Evolutionary conservation across 2,797 vertebrate species (phyloP), one percentile per base, ranked within the genome.

Genomic region (Lacerta bilineata): DNA sequence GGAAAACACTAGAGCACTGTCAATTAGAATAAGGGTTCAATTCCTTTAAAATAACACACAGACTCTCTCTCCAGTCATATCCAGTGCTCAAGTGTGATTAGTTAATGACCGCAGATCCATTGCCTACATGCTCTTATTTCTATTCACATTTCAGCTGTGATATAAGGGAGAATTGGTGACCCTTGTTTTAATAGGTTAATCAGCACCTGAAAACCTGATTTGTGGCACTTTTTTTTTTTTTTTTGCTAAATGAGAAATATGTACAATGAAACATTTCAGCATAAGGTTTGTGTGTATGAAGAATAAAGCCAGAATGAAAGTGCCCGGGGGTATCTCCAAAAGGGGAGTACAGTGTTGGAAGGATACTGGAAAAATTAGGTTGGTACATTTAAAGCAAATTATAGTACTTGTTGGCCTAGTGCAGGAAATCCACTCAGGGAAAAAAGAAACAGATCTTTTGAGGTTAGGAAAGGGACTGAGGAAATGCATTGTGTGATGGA

Each of bases 151-250:
- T 10, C 13, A 92, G 33, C 27, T 79, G 64, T 83, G 15, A 25
- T 1, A 0, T 80, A 72, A 33, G 15, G 3, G 0, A 17, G 5
- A n/a, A 23, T 11, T 86, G 23, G 76, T n/a, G 88, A 6, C 25
- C 20, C 36, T 82, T 69, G 8, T 82, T 91, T 72, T 83, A 83
- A 79, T 23, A 89, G 8, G 41, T 85, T 76, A 10, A 5, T 72
- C 13, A 20, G 39, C 2, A 46, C 61, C 17, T 55, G 15, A 69
- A 85, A 85, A 71, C 1, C 64, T 81, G 11, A 29, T 39, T 17
- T 84, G 83, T 1, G 9, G 27, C 79, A 76, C 0, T n/a, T 71
- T 71, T 71, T 29, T 2, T 61, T 83, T 69, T n/a, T 68, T 2
- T 61, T 84, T 75, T 79, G 2, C 4, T 25, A 71, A 61, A 86